Evolutionary conservation across 2,888 invertebrate genomes (phyloP).

Genomic region (Choreutis nemorana): DNA sequence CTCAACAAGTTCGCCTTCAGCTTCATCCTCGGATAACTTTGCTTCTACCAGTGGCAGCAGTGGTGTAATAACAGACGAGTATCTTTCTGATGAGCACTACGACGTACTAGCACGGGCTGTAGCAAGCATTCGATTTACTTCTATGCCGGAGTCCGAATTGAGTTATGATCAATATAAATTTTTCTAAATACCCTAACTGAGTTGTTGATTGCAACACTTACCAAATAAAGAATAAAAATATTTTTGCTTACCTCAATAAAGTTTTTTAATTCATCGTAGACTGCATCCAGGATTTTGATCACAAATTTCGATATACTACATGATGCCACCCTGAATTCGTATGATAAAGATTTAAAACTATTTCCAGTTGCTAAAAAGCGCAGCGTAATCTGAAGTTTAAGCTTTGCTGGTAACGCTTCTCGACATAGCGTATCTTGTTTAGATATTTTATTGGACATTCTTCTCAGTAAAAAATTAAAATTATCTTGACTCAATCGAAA

Average conservation of each 20-base stretch:
- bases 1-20: not conserved
- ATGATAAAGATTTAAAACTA: constrained; percentile 6
- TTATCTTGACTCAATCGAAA: constrained; percentile 9
- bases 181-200: not conserved
- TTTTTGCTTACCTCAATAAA: constrained; percentile 1
- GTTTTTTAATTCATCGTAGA: constrained; percentile 2
- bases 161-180: not conserved
- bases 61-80: not conserved
- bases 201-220: constrained; percentile 1
- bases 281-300: not conserved
- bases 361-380: constrained; percentile 5
- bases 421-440: constrained; percentile 6
- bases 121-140: constrained; percentile 1
- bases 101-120: constrained; percentile 1
- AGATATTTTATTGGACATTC: constrained; percentile 6
- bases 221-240: no score
- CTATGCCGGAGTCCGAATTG: not conserved
- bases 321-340: constrained; percentile 4
- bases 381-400: constrained; percentile 5
- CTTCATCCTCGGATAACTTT: not conserved
- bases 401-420: constrained; percentile 5
- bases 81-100: not conserved
- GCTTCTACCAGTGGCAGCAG: not conserved
- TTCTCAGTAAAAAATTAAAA: constrained; percentile 6
- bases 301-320: constrained; percentile 3